These are phyloP conservation scores for Stratiomys singularior DNA, from an alignment of 2,888 invertebrate genomes.

Conservation along the genomic window DNA sequence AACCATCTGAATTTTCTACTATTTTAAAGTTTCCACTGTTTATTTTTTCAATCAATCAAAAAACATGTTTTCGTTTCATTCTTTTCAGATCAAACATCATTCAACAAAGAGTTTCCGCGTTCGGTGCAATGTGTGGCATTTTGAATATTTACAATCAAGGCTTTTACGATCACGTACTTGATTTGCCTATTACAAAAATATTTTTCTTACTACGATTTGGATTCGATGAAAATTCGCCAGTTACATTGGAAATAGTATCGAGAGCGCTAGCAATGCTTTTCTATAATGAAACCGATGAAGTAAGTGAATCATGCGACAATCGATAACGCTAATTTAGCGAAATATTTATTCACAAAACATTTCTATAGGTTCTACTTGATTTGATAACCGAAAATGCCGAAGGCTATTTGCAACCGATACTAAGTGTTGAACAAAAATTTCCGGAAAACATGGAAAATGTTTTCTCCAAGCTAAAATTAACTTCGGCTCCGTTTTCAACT, in stretches of 20 bases:
- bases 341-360: too few relatives aligned
- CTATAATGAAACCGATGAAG: constrained; percentile 82
- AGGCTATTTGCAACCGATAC: constrained; percentile 72
- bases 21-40: too few relatives aligned
- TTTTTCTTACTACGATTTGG: constrained; percentile 86
- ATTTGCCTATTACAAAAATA: constrained; percentile 79
- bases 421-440: constrained; percentile 67
- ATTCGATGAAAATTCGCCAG: constrained; percentile 82
- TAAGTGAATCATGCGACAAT: too few relatives aligned
- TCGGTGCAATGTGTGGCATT: constrained; percentile 83
- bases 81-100: constrained; percentile 73
- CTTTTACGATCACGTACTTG: constrained; percentile 79
- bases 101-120: constrained; percentile 85
- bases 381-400: constrained; percentile 74
- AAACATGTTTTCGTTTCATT: neutral
- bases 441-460: constrained; percentile 70
- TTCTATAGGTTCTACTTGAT: constrained; percentile 70
- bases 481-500: constrained; percentile 58
- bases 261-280: constrained; percentile 80
- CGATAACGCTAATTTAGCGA: too few relatives aligned
- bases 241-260: constrained; percentile 79
- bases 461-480: constrained; percentile 63
- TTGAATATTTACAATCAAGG: constrained; percentile 77
- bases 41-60: neutral
- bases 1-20: too few relatives aligned